phyloP scores from a whole-genome alignment of 2,888 invertebrate genomes.

The Ochlodes sylvanus region DNA sequence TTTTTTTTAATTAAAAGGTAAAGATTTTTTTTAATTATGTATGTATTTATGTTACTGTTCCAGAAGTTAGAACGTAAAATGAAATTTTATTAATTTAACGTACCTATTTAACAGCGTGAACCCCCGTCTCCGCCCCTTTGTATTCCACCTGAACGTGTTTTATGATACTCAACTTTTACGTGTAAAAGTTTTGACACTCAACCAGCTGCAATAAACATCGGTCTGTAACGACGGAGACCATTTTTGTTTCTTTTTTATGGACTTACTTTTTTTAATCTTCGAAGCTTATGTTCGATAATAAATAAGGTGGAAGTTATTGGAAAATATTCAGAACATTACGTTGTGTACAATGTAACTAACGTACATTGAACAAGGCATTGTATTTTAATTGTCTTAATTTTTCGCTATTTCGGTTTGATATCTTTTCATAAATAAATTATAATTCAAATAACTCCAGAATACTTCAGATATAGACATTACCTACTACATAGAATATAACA shows the following conservation, averaged over 20 bases:
- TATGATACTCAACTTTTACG: conserved; percentile 76
- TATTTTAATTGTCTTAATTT: not conserved
- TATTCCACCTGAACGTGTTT: conserved; percentile 79
- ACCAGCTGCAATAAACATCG: conserved; percentile 66
- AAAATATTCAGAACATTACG: not conserved
- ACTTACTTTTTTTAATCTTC: conserved; percentile 32
- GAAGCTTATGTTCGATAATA: conserved; percentile 20
- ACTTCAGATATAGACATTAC: no score
- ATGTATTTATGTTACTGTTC: no score
- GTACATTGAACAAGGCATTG: not conserved
- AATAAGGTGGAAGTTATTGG: not conserved
- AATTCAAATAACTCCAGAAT: no score
- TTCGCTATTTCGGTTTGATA: not conserved
- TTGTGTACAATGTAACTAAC: not conserved
- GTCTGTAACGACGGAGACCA: conserved; percentile 40
- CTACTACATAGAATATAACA: no score
- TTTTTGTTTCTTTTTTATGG: conserved; percentile 37
- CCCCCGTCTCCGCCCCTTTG: conserved; percentile 52
- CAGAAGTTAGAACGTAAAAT: conserved; percentile 2
- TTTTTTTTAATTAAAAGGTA: no score
- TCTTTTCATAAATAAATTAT: no score
- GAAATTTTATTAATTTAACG: conserved; percentile 17
- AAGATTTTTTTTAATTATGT: no score
- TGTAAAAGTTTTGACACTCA: conserved; percentile 72
- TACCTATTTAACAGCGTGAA: conserved; percentile 20